Percentiles rank a stretch among this genome's conserved stretches.
These are phyloP conservation scores for Clarias pachynema DNA, from an alignment of 2,797 vertebrate species.

Conservation along the genomic window DNA sequence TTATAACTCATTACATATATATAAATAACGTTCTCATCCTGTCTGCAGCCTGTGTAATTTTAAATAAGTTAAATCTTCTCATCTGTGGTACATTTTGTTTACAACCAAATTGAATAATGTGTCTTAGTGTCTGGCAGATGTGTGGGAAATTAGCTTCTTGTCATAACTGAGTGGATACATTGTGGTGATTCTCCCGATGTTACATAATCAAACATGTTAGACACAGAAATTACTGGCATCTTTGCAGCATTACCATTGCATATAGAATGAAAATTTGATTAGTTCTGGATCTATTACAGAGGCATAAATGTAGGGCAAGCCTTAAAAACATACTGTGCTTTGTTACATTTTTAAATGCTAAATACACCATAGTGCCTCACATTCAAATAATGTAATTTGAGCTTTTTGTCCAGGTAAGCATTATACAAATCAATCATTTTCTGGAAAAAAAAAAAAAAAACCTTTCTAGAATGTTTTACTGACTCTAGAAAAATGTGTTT, in stretches of 20 bases:
- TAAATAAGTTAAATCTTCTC: neutral
- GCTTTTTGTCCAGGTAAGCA: slow-evolving; percentile 25
- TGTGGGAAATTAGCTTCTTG: slow-evolving; percentile 2
- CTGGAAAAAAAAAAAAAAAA: slow-evolving; percentile 24
- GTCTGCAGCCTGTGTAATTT: neutral
- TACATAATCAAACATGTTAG: slow-evolving; percentile 19
- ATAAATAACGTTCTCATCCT: neutral
- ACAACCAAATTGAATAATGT: neutral
- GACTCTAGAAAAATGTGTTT: slow-evolving; percentile 61
- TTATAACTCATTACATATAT: neutral
- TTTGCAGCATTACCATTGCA: slow-evolving; percentile 26
- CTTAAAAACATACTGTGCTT: slow-evolving; percentile 51
- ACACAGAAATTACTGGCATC: slow-evolving; percentile 41
- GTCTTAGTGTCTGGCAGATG: neutral
- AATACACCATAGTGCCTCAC: slow-evolving; percentile 26
- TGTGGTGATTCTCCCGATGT: slow-evolving; percentile 15
- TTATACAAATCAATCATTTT: slow-evolving; percentile 27
- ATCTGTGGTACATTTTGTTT: slow-evolving; percentile 16
- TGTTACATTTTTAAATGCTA: slow-evolving; percentile 37
- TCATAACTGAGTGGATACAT: slow-evolving; percentile 24
- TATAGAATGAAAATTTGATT: neutral
- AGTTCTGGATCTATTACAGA: neutral
- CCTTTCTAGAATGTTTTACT: slow-evolving; percentile 39
- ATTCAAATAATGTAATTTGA: slow-evolving; percentile 18
- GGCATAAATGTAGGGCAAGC: slow-evolving; percentile 26